Base-by-base conservation (phyloP, 2,113 vertebrate genomes). In the Microtus ochrogaster region DNA sequence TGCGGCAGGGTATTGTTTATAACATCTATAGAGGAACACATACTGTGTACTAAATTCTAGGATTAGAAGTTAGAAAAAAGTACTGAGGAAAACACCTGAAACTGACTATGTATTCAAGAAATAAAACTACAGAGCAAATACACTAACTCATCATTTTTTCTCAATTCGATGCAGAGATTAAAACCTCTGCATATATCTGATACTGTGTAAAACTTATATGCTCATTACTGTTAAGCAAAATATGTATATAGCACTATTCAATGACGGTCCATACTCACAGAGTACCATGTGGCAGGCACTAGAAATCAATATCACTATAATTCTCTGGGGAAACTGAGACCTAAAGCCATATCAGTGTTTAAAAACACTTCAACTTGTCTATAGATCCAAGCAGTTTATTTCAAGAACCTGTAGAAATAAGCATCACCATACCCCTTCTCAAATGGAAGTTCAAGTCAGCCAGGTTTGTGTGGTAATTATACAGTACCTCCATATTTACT, bases 261-360 rank as follows among this genome's bases (percentile, higher is more conserved):
- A 33, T 76, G 36, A 74, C 76, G 49, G 19, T 36, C 79, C 90
- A 72, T 24, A 74, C 36, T 68, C 28, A 66, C 5, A 41, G 30
- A 78, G 12, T 33, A 74, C 1, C 36, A 33, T 5, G 3, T 24
- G 16, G 41, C 2, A 28, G 81, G 47, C 19, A 92, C 14, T 41
- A 28, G 13, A 93, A 58, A 85, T 73, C 41, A 24, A 24, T 33
- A 70, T 12, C 17, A 61, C 11, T 89, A 79, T 95, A 44, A 85
- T 72, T 96, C 52, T 86, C 24, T 44, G 58, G 63, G 1, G 72
- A 76, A 94, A 52, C 19, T 82, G 77, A 96, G 28, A 86, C 49
- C 5, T 77, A 58, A 73, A 4, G 52, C 17, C 47, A 47, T 61
- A 73, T 63, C 26, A 47, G 21, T 19, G 66, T 44, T 96, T 95